These are phyloP conservation scores for Scortum barcoo DNA, from an alignment of 2,113 vertebrate species.

Conservation along the genomic window DNA sequence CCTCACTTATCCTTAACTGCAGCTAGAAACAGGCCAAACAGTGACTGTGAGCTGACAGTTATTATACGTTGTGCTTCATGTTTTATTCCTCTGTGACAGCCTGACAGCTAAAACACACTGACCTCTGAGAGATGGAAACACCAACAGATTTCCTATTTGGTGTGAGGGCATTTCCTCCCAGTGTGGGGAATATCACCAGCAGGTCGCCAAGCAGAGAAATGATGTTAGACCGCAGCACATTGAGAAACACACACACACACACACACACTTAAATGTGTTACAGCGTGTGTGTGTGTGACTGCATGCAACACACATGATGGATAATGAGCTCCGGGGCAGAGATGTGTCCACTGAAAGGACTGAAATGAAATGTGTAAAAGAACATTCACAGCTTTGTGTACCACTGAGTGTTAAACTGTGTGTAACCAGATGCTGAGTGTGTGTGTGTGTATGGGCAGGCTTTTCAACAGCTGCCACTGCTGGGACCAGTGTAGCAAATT, in stretches of 20 bases:
- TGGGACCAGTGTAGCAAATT: too few species aligned
- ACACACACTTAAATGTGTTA: background rate
- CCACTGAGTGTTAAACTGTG: constrained; percentile 13
- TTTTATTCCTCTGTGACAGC: constrained; percentile 4
- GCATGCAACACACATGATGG: background rate
- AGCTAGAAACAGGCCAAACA: background rate
- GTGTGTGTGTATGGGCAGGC: background rate
- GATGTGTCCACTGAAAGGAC: background rate
- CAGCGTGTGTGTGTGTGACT: background rate
- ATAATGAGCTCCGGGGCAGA: background rate
- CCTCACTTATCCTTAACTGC: background rate
- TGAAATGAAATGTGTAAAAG: background rate
- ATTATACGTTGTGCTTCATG: background rate
- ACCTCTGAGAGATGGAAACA: background rate
- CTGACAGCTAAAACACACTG: constrained; percentile 3
- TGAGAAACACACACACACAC: constrained; percentile 8
- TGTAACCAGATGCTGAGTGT: background rate
- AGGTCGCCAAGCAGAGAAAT: background rate
- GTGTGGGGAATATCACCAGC: background rate
- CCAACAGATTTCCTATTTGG: background rate
- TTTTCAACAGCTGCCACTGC: background rate
- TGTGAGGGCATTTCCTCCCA: constrained; percentile 8
- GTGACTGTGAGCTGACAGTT: background rate
- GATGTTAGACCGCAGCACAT: background rate
- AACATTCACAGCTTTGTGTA: constrained; percentile 1